Evolutionary conservation across 2,797 vertebrate genomes (phyloP), one percentile per base, ranked within the genome.

Genomic region (Urosaurus nigricauda): DNA sequence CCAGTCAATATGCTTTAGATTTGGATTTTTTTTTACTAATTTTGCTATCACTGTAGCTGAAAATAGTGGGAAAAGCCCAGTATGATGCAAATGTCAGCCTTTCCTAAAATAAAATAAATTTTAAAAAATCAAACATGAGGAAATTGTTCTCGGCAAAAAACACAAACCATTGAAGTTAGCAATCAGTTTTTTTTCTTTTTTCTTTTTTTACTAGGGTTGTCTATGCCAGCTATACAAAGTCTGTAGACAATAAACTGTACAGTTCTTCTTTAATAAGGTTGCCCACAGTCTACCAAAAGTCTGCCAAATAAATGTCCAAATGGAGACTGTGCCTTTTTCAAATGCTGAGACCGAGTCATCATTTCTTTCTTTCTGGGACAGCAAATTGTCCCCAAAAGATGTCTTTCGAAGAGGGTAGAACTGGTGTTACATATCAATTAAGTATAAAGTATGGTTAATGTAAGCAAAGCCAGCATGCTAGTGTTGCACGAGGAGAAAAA

Each of bases 201-300:
- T 35, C 5, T 75, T 29, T 29, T 87, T 95, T 97, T 96, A 96
- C 96, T 97, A 95, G 71, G 94, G 95, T 74, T 95, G 95, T 96
- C 93, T 96, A 95, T 95, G 95, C 5, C 88, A 96, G 95, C 94
- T 95, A 96, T 94, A 97, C 96, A 97, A 96, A 97, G 96, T 96
- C 96, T 96, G 94, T 94, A 95, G 95, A 96, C 96, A 94, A 86
- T 89, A 95, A 93, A 97, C 96, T n/a, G 95, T 97, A 98, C 97
- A 97, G 96, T 94, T 97, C 96, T 96, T 97, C 96, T 96, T 96
- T 97, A 97, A 97, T 96, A 96, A 96, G 97, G 97, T 97, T 96
- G 97, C 92, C 96, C 96, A 89, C 89, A 90, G 94, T 93, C 95
- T 96, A 95, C 92, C 93, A 92, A 86, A 95, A 95, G 92, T 96